Percentiles rank a stretch among this genome's conserved stretches.
Evolutionary conservation across 1,140 invertebrate species (phyloP).

Genomic region (Diabrotica virgifera): DNA sequence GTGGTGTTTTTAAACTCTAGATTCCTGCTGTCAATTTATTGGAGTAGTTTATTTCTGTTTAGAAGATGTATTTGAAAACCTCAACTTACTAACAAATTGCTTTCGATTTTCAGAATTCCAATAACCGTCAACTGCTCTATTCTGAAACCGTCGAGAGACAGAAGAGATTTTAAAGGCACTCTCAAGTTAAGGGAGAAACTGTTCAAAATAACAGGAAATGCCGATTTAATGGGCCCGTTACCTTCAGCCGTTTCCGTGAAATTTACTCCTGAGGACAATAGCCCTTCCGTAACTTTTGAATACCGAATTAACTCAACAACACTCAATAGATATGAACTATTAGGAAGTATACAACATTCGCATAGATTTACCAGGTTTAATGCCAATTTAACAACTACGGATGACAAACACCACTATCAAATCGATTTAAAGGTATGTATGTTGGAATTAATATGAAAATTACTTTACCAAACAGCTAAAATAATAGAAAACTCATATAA

Average conservation of each 20-base stretch:
- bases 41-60: no score
- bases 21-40: no score
- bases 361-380: constrained; percentile 34
- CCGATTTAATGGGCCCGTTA: constrained; percentile 31
- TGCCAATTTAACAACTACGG: constrained; percentile 25
- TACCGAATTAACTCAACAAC: constrained; percentile 31
- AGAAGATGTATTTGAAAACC: no score
- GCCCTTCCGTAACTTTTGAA: constrained; percentile 28
- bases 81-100: no score
- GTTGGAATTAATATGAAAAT: background rate
- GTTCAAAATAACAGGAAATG: constrained; percentile 37
- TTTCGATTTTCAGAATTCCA: constrained; percentile 34
- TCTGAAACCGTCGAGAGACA: constrained; percentile 20
- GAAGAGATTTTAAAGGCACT: constrained; percentile 30
- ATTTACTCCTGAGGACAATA: constrained; percentile 36
- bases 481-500: no score
- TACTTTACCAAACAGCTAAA: no score
- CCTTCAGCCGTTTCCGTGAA: constrained; percentile 36
- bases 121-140: constrained; percentile 31
- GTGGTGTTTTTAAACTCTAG: no score
- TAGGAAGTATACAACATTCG: constrained; percentile 29
- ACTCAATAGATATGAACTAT: constrained; percentile 32
- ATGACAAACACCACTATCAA: constrained; percentile 1
- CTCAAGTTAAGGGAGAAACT: constrained; percentile 36
- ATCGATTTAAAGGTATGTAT: background rate